phyloP scores from a whole-genome alignment of 2,888 invertebrate species.

The Drosophila tanythrix region DNA sequence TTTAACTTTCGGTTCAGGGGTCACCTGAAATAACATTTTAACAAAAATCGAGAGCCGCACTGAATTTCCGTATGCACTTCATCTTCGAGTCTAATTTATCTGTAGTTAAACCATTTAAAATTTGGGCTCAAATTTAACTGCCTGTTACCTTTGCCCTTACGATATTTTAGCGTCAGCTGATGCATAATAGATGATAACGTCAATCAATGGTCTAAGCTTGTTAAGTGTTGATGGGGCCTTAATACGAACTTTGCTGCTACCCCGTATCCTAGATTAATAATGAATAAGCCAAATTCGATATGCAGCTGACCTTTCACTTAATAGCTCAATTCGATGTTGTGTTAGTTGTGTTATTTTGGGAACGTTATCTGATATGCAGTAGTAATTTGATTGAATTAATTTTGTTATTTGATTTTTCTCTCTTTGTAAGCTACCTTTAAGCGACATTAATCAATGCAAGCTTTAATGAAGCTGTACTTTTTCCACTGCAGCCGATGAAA shows the following conservation, averaged over 20 bases:
- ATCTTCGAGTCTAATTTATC: background rate
- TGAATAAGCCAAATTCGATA: slow-evolving; percentile 4
- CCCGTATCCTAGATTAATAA: slow-evolving; percentile 5
- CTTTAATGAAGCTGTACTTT: background rate
- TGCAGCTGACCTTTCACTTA: background rate
- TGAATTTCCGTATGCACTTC: background rate
- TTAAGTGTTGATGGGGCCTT: slow-evolving; percentile 18
- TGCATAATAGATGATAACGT: slow-evolving; percentile 22
- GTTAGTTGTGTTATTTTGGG: background rate
- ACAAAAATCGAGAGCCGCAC: background rate
- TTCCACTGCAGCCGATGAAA: slow-evolving; percentile 16
- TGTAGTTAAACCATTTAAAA: background rate
- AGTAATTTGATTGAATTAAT: background rate
- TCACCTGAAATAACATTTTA: background rate
- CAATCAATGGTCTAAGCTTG: slow-evolving; percentile 15
- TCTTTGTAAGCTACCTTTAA: background rate
- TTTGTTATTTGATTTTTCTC: background rate
- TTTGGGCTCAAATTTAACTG: background rate
- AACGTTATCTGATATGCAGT: background rate
- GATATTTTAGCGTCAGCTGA: background rate
- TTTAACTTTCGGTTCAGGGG: background rate
- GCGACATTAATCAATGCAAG: background rate
- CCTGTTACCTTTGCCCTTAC: background rate
- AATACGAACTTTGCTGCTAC: background rate
- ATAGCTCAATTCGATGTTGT: background rate